These are phyloP conservation scores for Coendou prehensilis DNA, from an alignment of 2,797 vertebrate genomes.

Conservation along the genomic window DNA sequence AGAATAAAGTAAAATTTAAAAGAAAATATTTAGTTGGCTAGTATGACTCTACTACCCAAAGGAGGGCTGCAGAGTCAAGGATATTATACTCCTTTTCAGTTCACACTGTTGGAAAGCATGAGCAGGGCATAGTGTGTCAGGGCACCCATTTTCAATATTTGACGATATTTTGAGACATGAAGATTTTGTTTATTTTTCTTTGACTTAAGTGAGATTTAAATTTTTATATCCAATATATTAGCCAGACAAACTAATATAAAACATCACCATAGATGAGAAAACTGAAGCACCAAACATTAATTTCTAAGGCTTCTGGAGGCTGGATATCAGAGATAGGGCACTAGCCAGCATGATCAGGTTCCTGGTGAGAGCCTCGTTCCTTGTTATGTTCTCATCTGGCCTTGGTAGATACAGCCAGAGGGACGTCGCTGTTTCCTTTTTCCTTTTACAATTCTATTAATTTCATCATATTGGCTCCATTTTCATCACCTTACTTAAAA, in stretches of 20 bases:
- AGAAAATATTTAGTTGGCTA: background rate
- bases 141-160: background rate
- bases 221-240: background rate
- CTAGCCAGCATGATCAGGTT: accelerated
- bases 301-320: background rate
- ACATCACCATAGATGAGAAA: background rate
- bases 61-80: background rate
- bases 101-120: background rate
- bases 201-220: background rate
- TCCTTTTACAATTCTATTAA: background rate
- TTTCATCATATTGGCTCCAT: background rate
- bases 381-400: background rate
- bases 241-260: background rate
- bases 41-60: background rate
- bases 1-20: background rate
- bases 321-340: background rate
- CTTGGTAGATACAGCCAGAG: background rate
- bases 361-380: background rate
- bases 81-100: background rate
- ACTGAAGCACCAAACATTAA: background rate
- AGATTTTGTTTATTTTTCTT: background rate
- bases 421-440: too few relatives aligned
- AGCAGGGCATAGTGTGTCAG: accelerated
- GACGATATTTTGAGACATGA: accelerated
- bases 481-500: background rate